Percentiles rank a stretch among this genome's conserved stretches.
Evolutionary conservation across 2,888 invertebrate genomes (phyloP).

Genomic region (Hydrotaea diabolus): DNA sequence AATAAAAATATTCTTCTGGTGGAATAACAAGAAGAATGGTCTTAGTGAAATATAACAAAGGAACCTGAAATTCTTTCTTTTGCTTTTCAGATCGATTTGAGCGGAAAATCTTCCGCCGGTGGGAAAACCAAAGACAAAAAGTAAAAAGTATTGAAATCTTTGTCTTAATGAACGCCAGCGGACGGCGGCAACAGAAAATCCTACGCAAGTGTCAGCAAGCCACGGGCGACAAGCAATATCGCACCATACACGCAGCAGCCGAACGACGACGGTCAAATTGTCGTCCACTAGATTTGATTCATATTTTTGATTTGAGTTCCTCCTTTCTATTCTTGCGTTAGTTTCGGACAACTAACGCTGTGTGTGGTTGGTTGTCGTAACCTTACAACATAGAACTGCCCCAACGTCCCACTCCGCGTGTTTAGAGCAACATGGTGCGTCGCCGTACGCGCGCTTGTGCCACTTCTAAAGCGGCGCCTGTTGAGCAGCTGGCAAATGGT

Average conservation of each 20-base stretch:
- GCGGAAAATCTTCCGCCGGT: conserved; percentile 42
- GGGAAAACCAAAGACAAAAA: background rate
- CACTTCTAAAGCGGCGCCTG: conserved; percentile 62
- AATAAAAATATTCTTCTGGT: conserved; percentile 40
- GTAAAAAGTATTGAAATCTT: conserved; percentile 19
- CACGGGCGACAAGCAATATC: background rate
- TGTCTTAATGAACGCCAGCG: background rate
- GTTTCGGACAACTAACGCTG: conserved; percentile 7
- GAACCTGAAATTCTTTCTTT: background rate
- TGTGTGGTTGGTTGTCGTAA: background rate
- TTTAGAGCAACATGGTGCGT: conserved; percentile 72
- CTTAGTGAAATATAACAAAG: conserved; percentile 23
- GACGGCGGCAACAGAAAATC: background rate
- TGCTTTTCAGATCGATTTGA: conserved; percentile 26
- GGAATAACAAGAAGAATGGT: conserved; percentile 52
- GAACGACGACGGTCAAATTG: conserved; percentile 5
- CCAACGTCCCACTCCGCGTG: conserved; percentile 18
- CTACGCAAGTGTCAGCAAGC: conserved; percentile 39
- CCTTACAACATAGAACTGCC: conserved; percentile 49
- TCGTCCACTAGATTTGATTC: background rate
- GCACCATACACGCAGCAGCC: background rate
- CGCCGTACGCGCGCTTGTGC: conserved; percentile 73
- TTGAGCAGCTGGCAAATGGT: conserved; percentile 46
- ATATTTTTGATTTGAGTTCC: conserved; percentile 9
- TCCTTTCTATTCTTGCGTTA: background rate